Percentiles rank a stretch among this genome's conserved stretches.
Conservation (phyloP, 1,140 invertebrate species). For the Coelopa frigida region DNA sequence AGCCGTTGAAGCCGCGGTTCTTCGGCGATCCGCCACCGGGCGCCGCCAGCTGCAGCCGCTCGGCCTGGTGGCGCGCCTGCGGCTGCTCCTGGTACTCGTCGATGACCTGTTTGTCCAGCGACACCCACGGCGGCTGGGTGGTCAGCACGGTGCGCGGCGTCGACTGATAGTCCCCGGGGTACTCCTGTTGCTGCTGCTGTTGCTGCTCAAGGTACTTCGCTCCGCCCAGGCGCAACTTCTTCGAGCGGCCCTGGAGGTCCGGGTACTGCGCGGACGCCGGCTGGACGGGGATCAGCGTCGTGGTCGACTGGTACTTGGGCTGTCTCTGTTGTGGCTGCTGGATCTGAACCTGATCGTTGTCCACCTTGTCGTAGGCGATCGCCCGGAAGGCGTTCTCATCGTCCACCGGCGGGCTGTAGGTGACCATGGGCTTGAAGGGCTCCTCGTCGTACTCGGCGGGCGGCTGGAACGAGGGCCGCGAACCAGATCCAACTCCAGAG, state of each 20-base stretch:
- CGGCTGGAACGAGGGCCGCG: slow-evolving; percentile 44
- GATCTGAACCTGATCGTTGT: slow-evolving; percentile 14
- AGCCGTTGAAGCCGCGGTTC: slow-evolving; percentile 9
- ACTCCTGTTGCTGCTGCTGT: slow-evolving; percentile 19
- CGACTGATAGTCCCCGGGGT: slow-evolving; percentile 24
- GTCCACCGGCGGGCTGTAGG: slow-evolving; percentile 56
- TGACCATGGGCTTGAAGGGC: slow-evolving; percentile 53
- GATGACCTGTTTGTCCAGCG: slow-evolving; percentile 11
- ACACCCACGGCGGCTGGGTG: slow-evolving; percentile 17
- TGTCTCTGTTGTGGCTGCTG: slow-evolving; percentile 12
- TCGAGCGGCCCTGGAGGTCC: not conserved
- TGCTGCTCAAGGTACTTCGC: slow-evolving; percentile 15
- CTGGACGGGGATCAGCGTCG: slow-evolving; percentile 9
- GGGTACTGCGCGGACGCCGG: not conserved
- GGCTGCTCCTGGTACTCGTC: not conserved
- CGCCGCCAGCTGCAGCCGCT: slow-evolving; percentile 24
- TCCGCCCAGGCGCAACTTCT: slow-evolving; percentile 8
- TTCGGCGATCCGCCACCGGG: not conserved
- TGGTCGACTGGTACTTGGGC: slow-evolving; percentile 21
- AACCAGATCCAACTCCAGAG: slow-evolving; percentile 29
- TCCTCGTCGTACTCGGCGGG: slow-evolving; percentile 51
- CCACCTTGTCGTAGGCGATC: slow-evolving; percentile 32
- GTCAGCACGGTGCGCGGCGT: slow-evolving; percentile 14
- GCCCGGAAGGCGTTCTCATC: slow-evolving; percentile 50
- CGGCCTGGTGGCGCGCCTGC: slow-evolving; percentile 12